A percentile compares a stretch with the other conserved stretches of the same genome.
Evolutionary conservation across 2,888 invertebrate genomes (phyloP).

Genomic region (Hermaeophaga mercurialis): DNA sequence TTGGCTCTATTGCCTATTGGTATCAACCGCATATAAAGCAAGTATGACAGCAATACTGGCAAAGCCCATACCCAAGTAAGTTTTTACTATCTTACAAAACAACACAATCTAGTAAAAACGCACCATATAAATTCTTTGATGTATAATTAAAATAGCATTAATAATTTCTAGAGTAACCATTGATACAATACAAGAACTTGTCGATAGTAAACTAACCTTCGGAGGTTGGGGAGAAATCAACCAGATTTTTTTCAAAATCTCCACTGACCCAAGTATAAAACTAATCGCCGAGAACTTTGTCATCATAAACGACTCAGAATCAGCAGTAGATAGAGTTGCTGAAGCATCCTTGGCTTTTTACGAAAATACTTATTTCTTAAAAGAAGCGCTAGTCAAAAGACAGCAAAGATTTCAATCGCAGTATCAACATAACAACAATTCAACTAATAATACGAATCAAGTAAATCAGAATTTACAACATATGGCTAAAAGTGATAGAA

Average conservation of each 20-base stretch:
- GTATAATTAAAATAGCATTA: too few species aligned
- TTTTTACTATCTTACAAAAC: too few species aligned
- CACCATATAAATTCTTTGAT: too few species aligned
- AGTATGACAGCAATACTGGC: slow-evolving; percentile 86
- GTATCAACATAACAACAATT: slow-evolving; percentile 9
- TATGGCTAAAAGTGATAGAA: slow-evolving; percentile 46
- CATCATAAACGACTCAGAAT: slow-evolving; percentile 64
- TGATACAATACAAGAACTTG: slow-evolving; percentile 73
- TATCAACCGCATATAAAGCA: slow-evolving; percentile 80
- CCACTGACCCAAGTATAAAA: slow-evolving; percentile 69
- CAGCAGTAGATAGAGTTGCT: slow-evolving; percentile 70
- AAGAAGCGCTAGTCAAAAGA: slow-evolving; percentile 67
- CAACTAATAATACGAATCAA: slow-evolving; percentile 31
- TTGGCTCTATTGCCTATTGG: slow-evolving; percentile 82
- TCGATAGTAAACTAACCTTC: slow-evolving; percentile 67
- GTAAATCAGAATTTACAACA: not conserved
- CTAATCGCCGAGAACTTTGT: slow-evolving; percentile 72
- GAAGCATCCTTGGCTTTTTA: slow-evolving; percentile 78
- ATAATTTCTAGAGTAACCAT: slow-evolving; percentile 70
- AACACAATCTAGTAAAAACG: too few species aligned
- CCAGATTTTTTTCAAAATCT: slow-evolving; percentile 71
- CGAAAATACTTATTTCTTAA: slow-evolving; percentile 75
- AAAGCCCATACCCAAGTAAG: slow-evolving; percentile 72
- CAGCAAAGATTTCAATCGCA: slow-evolving; percentile 53
- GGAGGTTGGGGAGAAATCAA: slow-evolving; percentile 77